Base-by-base conservation (phyloP, 1,140 invertebrate genomes). In the Tetranychus urticae region DNA sequence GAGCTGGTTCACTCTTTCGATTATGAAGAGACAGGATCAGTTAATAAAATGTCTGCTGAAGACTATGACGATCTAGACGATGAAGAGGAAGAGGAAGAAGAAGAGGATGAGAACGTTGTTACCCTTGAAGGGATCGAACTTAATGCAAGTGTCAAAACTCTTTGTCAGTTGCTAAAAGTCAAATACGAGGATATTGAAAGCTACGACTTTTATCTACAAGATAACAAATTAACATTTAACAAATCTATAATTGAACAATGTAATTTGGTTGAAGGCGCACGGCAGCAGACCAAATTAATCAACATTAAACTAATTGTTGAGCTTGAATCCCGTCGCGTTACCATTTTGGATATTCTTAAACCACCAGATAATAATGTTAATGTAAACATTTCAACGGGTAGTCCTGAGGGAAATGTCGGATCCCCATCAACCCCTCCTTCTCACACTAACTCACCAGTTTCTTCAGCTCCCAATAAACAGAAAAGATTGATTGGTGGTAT, bases 291-390 rank as follows among this genome's bases (percentile, higher is more conserved):
- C 5, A 48, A 46, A 60, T 34, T 61, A 12, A 65, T 65, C 23
- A 65, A 65, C 48, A 58, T 65, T 36, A 65, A 65, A 61, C 34
- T 65, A 34, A 54, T 55, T 3, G n/a, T 65, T 14, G 52, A 65
- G 8, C 33, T 36, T 7, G 64, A 65, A 23, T 10, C 13, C 3
- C 65, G 58, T 50, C 37, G 64, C 37, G 63, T 63, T 14, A 59
- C 66, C 33, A 65, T 65, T 45, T 45, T 65, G 3, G 64, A 65
- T 52, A 65, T 65, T 47, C 52, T 65, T 3, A 65, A 65, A 39
- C 64, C 64, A 33, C 64, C 59, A 33, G 64, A 65, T n/a, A 65
- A 59, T 58, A 23, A 10, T 1, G 42, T 42, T 13, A 23, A 61
- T 23, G 13, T 14, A 3, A 61, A 14, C 31, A 37, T 34, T 33